Evolutionary conservation across 2,113 vertebrate genomes (phyloP), one percentile per base, ranked within the genome.

Genomic region (Sialia sialis): DNA sequence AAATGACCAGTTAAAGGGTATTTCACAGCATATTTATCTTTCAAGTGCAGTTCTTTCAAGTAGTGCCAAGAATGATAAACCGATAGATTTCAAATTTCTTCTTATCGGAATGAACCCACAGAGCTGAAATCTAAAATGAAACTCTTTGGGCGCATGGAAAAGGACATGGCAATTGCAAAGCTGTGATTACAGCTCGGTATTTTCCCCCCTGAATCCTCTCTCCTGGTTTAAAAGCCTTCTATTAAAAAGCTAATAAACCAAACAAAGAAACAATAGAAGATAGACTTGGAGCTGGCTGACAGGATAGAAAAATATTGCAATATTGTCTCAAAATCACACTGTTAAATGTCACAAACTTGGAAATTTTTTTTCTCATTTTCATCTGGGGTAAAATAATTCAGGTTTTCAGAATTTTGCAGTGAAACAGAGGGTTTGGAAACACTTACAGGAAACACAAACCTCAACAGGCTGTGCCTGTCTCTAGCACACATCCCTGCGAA

Each of bases 21-120:
- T 96, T 95, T 94, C 84, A 83, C 38, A 78, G 81, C 52, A 79
- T 95, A 92, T 95, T 85, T 75, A 69, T 95, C 89, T 94, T 94
- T 87, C 77, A 89, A 79, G 55, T 87, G 64, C 67, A 46, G 58
- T 39, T 95, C 87, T 94, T 97, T 89, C 67, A 93, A 79, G 89
- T 73, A 83, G 55, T 93, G 93, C 91, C 87, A 93, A 84, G 93
- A 91, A 72, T 66, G 91, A 94, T 91, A 91, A 94, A 87, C 93
- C 89, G 51, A 46, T 34, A 85, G 91, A 83, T 95, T 83, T 89
- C 67, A 63, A 87, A 89, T 56, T 68, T 79, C 58, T 73, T 21
- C 75, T 83, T 67, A 87, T 66, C 25, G 0, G 75, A 91, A 85
- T 77, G 83, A 96, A 75, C 54, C 63, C 20, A 34, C 62, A 69